Conservation (phyloP, 2,797 vertebrate species). For the Rhinatrema bivittatum region DNA sequence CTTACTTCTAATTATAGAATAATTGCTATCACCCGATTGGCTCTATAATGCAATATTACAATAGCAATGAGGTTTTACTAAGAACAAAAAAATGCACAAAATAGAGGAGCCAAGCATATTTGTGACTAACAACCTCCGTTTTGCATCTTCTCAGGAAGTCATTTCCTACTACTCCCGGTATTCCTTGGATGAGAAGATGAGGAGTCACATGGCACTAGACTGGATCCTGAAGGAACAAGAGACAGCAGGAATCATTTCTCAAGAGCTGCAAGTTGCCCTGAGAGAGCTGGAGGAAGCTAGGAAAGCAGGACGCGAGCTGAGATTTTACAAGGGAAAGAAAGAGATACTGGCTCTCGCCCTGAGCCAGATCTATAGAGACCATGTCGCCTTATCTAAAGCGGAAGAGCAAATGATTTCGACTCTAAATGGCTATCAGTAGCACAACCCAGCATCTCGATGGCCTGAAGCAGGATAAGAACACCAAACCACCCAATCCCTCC, state of each 20-base stretch:
- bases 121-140: neutral
- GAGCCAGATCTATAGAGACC: conserved; percentile 64
- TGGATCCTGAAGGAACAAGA: conserved; percentile 78
- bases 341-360: conserved; percentile 81
- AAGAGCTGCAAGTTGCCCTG: conserved; percentile 71
- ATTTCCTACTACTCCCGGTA: conserved; percentile 80
- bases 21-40: no score
- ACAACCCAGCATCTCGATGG: neutral
- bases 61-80: no score
- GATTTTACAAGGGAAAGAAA: conserved; percentile 87
- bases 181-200: conserved; percentile 73
- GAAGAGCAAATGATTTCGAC: conserved; percentile 42
- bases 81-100: no score
- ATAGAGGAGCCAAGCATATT: no score
- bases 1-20: no score
- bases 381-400: conserved; percentile 25
- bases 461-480: neutral
- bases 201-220: conserved; percentile 87
- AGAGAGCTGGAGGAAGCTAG: conserved; percentile 72
- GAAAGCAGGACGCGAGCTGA: conserved; percentile 71
- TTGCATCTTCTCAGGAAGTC: conserved; percentile 64
- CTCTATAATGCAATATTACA: no score
- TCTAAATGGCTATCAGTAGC: conserved; percentile 38
- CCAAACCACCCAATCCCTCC: neutral
- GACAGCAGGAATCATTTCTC: conserved; percentile 64